Evolutionary conservation across 2,888 invertebrate genomes (phyloP).

Genomic region (Bhutanitis thaidina): DNA sequence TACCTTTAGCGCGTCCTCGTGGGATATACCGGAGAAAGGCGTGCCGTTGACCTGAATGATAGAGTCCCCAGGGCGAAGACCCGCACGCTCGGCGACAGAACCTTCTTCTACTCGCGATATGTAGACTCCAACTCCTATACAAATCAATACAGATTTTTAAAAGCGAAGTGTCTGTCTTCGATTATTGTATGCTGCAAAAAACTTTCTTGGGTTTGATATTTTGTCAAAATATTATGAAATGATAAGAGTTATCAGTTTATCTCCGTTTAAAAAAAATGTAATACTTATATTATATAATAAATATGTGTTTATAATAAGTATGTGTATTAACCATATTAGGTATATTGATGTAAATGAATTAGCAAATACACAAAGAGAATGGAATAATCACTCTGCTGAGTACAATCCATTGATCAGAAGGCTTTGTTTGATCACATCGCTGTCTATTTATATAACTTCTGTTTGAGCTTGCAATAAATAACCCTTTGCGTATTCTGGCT

Average conservation of each 20-base stretch:
- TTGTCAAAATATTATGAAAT: too few relatives aligned
- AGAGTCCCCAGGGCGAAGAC: slow-evolving; percentile 94
- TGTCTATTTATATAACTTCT: slow-evolving; percentile 40
- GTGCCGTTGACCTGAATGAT: slow-evolving; percentile 97
- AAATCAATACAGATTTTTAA: neutral
- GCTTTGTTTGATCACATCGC: slow-evolving; percentile 32
- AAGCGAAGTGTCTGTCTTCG: neutral
- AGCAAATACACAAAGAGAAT: slow-evolving; percentile 21
- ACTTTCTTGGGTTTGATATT: too few relatives aligned
- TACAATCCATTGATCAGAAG: slow-evolving; percentile 35
- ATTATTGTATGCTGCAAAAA: too few relatives aligned
- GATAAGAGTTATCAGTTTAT: too few relatives aligned
- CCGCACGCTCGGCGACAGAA: slow-evolving; percentile 92
- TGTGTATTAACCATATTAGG: too few relatives aligned
- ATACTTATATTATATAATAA: too few relatives aligned
- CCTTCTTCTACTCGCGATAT: slow-evolving; percentile 95
- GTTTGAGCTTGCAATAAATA: slow-evolving; percentile 38
- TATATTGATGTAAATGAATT: too few relatives aligned
- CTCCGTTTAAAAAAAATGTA: too few relatives aligned
- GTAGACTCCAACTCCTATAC: slow-evolving; percentile 91
- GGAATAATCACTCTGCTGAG: slow-evolving; percentile 24
- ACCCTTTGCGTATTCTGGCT: slow-evolving; percentile 12
- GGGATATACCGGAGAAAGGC: slow-evolving; percentile 94
- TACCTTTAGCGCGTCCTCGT: slow-evolving; percentile 96
- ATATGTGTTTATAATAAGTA: too few relatives aligned